Conservation (phyloP, 2,888 invertebrate genomes). For the Sericinus montela region DNA sequence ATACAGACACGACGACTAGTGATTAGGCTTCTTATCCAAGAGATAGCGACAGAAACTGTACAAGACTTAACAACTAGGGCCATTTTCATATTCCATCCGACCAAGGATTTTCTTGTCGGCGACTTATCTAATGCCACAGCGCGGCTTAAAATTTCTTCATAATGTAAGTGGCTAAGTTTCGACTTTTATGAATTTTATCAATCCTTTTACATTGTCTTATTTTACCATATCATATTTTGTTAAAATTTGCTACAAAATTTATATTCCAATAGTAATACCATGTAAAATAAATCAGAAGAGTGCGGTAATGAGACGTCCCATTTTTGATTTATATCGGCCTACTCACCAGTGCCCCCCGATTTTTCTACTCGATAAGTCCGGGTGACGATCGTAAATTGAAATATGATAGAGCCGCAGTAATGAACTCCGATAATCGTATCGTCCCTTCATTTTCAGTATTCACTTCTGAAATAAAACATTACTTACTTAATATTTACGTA, state of each 20-base stretch:
- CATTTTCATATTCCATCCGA: slow-evolving; percentile 76
- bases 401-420: slow-evolving; percentile 77
- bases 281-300: slow-evolving; percentile 42
- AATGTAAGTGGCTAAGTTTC: slow-evolving; percentile 57
- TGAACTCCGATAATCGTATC: slow-evolving; percentile 64
- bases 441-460: slow-evolving; percentile 40
- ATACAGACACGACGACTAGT: slow-evolving; percentile 78
- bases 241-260: slow-evolving; percentile 2
- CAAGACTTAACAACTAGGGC: slow-evolving; percentile 79
- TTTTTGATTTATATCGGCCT: slow-evolving; percentile 68
- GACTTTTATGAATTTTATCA: slow-evolving; percentile 46
- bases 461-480: neutral
- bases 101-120: slow-evolving; percentile 70
- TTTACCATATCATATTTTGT: slow-evolving; percentile 9
- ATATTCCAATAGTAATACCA: slow-evolving; percentile 18
- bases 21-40: slow-evolving; percentile 78
- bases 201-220: slow-evolving; percentile 28
- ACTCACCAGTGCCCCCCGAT: slow-evolving; percentile 54
- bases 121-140: slow-evolving; percentile 70
- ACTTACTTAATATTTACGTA: too few relatives aligned
- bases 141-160: slow-evolving; percentile 69
- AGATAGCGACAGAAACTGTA: slow-evolving; percentile 79
- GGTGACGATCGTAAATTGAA: slow-evolving; percentile 78
- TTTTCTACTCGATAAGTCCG: slow-evolving; percentile 74
- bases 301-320: slow-evolving; percentile 68